Conservation (phyloP, 2,113 vertebrate genomes). For the Tragulus kanchil region DNA sequence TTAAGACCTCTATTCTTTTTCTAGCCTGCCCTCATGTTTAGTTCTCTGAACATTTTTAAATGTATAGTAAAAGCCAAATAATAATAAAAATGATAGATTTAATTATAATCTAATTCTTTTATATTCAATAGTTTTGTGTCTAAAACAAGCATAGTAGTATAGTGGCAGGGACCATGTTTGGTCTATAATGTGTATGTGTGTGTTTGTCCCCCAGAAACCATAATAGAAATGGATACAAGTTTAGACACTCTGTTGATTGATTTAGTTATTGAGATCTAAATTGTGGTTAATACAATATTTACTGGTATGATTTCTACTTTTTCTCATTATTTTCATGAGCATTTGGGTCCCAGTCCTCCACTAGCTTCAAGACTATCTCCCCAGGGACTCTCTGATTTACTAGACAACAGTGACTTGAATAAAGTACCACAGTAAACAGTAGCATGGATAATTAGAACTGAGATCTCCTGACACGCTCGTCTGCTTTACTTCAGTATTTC, state of each 20-base stretch:
- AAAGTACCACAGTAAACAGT: conserved; percentile 52
- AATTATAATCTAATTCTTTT: neutral
- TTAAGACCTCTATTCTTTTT: neutral
- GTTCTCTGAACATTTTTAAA: neutral
- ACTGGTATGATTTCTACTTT: conserved; percentile 21
- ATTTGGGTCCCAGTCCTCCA: conserved; percentile 10
- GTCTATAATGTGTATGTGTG: neutral
- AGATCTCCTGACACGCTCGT: conserved; percentile 72
- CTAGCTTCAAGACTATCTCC: conserved; percentile 47
- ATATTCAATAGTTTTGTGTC: neutral
- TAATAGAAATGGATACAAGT: neutral
- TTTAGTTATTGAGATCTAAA: conserved; percentile 27
- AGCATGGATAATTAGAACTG: conserved; percentile 75
- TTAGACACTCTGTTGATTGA: conserved; percentile 6
- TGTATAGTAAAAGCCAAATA: neutral
- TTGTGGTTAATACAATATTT: conserved; percentile 6
- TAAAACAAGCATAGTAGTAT: neutral
- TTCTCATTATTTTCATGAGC: conserved; percentile 38
- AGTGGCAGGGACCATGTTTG: neutral
- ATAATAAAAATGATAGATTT: neutral
- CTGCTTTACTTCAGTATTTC: conserved; percentile 69
- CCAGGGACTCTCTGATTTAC: conserved; percentile 54
- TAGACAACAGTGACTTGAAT: conserved; percentile 74
- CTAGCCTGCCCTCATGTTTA: neutral
- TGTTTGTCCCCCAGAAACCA: neutral